Conservation (phyloP, 1,140 invertebrate species). For the Drosophila teissieri region DNA sequence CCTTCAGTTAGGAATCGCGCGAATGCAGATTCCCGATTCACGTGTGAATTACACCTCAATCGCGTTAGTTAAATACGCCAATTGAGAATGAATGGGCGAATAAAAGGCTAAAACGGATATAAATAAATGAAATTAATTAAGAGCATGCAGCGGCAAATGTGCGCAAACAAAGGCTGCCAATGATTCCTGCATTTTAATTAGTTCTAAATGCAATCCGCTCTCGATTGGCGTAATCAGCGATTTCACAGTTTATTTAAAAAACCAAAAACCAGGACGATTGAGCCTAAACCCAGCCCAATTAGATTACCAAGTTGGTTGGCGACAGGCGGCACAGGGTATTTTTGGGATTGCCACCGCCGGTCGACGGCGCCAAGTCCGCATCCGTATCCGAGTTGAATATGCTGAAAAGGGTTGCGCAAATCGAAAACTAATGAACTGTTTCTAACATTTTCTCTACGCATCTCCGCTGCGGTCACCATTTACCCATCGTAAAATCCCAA, state of each 20-base stretch:
- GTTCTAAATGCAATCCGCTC: constrained; percentile 37
- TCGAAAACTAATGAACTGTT: constrained; percentile 72
- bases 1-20: constrained; percentile 13
- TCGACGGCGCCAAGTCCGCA: background rate
- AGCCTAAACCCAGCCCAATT: constrained; percentile 22
- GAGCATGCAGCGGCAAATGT: constrained; percentile 9
- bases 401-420: constrained; percentile 38
- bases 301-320: constrained; percentile 28
- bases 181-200: constrained; percentile 59
- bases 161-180: constrained; percentile 32
- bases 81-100: constrained; percentile 34
- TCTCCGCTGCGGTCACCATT: constrained; percentile 39
- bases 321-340: constrained; percentile 7
- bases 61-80: constrained; percentile 33
- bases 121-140: constrained; percentile 55
- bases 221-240: constrained; percentile 46
- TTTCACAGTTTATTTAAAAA: constrained; percentile 42
- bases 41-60: constrained; percentile 13
- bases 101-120: constrained; percentile 21
- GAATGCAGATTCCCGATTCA: constrained; percentile 1
- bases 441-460: constrained; percentile 67
- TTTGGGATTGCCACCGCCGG: background rate
- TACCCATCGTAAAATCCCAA: constrained; percentile 38
- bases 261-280: constrained; percentile 31
- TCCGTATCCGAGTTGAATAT: constrained; percentile 29